Percentiles rank a stretch among this genome's conserved stretches.
Evolutionary conservation across 2,113 vertebrate species (phyloP).

Genomic region (Apodemus sylvaticus): DNA sequence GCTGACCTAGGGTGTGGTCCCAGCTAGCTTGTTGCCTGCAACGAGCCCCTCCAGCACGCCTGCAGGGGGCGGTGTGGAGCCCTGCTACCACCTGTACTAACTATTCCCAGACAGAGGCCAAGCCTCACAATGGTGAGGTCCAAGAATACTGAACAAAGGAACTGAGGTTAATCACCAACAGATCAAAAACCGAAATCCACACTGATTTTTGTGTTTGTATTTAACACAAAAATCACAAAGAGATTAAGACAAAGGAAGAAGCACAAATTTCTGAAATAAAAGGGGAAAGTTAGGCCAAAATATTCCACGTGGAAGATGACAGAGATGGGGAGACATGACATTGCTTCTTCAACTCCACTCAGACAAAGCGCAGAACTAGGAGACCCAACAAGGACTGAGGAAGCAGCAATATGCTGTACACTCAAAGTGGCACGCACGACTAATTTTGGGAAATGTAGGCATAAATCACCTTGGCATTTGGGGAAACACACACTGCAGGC

Average conservation of each 20-base stretch:
- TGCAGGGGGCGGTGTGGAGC: background rate
- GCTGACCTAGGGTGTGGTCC: background rate
- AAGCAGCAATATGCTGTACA: accelerated
- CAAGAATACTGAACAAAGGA: background rate
- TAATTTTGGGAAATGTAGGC: background rate
- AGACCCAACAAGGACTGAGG: background rate
- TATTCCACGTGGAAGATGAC: background rate
- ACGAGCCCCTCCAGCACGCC: too few relatives aligned
- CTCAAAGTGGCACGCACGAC: accelerated
- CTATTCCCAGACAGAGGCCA: background rate
- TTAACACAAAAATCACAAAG: background rate
- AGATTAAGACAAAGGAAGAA: background rate
- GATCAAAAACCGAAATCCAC: background rate
- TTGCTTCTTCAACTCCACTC: background rate
- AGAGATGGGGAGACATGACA: background rate
- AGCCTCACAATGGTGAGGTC: background rate
- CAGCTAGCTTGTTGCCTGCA: background rate
- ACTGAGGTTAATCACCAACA: background rate
- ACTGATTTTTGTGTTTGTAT: background rate
- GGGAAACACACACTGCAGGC: background rate
- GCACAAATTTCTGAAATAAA: background rate
- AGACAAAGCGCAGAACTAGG: background rate
- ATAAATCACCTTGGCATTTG: background rate
- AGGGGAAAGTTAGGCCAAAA: background rate
- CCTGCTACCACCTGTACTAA: background rate